Percentiles rank a stretch among this genome's conserved stretches.
phyloP scores from a whole-genome alignment of 2,888 invertebrate genomes.

The Mythimna albipuncta region DNA sequence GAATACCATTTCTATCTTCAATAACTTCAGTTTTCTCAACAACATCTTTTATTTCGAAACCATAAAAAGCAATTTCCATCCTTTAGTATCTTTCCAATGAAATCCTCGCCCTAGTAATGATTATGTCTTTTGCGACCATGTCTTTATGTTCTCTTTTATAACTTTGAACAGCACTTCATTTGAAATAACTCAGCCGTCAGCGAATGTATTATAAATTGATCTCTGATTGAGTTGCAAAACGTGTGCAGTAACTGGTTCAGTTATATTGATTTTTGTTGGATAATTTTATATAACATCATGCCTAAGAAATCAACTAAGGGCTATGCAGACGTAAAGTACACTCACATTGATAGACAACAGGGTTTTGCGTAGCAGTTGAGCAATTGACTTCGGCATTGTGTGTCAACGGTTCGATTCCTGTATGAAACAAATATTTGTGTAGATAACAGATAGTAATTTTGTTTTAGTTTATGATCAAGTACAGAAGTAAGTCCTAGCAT shows the following conservation, averaged over 20 bases:
- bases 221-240: constrained; percentile 31
- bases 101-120: neutral
- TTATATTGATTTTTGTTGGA: constrained; percentile 22
- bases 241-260: constrained; percentile 13
- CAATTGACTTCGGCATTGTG: no score
- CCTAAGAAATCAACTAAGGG: no score
- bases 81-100: constrained; percentile 1
- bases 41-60: neutral
- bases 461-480: no score
- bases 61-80: neutral
- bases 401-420: no score
- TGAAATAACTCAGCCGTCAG: constrained; percentile 27
- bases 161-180: constrained; percentile 11
- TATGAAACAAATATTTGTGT: no score
- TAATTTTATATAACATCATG: neutral
- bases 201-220: constrained; percentile 41
- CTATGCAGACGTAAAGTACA: neutral
- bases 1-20: neutral
- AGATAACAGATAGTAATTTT: no score
- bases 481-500: no score
- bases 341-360: neutral
- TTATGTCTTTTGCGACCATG: neutral
- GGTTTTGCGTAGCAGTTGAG: no score
- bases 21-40: neutral
- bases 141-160: constrained; percentile 19